Evolutionary conservation across 1,140 invertebrate species (phyloP).

Genomic region (Leptopilina boulardi): DNA sequence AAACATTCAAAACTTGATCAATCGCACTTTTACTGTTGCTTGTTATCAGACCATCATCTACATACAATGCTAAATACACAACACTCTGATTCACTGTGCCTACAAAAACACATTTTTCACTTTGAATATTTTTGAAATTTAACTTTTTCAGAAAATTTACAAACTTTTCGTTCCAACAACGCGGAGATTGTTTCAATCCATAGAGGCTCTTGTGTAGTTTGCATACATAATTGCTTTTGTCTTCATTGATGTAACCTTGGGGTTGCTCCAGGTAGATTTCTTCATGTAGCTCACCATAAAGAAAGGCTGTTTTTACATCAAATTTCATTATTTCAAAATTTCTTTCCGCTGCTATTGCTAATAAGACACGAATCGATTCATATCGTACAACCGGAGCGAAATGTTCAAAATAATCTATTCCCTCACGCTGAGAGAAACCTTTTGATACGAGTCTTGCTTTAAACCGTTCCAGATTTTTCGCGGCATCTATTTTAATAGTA

Average conservation of each 20-base stretch:
- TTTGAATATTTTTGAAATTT: slow-evolving; percentile 42
- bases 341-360: slow-evolving; percentile 35
- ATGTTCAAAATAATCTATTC: too few relatives aligned
- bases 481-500: too few relatives aligned
- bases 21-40: slow-evolving; percentile 48
- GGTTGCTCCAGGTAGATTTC: too few relatives aligned
- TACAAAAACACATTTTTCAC: too few relatives aligned
- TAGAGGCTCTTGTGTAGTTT: slow-evolving; percentile 66
- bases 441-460: slow-evolving; percentile 38
- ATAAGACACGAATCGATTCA: too few relatives aligned
- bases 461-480: neutral
- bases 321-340: slow-evolving; percentile 35
- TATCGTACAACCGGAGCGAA: too few relatives aligned
- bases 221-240: slow-evolving; percentile 46
- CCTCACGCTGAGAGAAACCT: too few relatives aligned
- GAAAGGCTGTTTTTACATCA: slow-evolving; percentile 44
- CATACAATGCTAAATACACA: slow-evolving; percentile 46
- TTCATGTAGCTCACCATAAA: slow-evolving; percentile 33
- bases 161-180: slow-evolving; percentile 68
- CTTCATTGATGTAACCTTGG: slow-evolving; percentile 38
- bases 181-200: slow-evolving; percentile 70
- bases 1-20: slow-evolving; percentile 45
- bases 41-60: slow-evolving; percentile 62
- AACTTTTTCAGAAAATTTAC: slow-evolving; percentile 44
- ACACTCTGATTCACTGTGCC: slow-evolving; percentile 19